Conservation (phyloP, 2,888 invertebrate genomes). For the Zaprionus lineosus region DNA sequence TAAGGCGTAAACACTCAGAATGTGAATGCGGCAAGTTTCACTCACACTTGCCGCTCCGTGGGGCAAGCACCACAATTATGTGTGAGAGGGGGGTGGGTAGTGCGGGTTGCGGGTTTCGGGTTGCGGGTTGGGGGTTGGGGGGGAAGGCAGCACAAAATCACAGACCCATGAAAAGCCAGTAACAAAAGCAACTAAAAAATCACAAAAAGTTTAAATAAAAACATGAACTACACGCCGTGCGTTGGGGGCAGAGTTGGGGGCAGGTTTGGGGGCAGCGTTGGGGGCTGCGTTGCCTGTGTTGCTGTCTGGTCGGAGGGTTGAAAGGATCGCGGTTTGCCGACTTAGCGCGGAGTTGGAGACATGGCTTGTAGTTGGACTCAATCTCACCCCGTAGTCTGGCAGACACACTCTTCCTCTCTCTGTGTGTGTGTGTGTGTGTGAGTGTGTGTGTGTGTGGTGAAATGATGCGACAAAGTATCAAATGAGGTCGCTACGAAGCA, state of each 20-base stretch:
- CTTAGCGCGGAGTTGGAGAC: constrained; percentile 9
- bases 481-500: constrained; percentile 63
- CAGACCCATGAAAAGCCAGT: constrained; percentile 34
- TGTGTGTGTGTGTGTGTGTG: constrained; percentile 1
- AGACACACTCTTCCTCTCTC: not conserved
- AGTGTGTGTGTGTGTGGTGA: constrained; percentile 43
- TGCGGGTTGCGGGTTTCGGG: constrained; percentile 31
- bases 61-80: constrained; percentile 56
- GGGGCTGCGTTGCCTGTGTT: no score
- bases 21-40: constrained; percentile 34
- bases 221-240: constrained; percentile 30
- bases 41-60: constrained; percentile 6
- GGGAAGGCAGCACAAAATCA: constrained; percentile 57
- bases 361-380: constrained; percentile 21
- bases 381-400: no score
- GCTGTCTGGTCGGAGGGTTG: constrained; percentile 29
- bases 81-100: constrained; percentile 34
- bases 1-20: constrained; percentile 69
- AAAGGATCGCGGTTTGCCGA: constrained; percentile 30
- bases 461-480: constrained; percentile 76
- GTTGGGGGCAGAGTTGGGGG: no score
- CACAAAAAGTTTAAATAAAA: no score
- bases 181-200: constrained; percentile 18
- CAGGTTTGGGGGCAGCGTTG: no score
- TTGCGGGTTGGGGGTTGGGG: constrained; percentile 50